Percentiles rank a stretch among this genome's conserved stretches.
Evolutionary conservation across 2,888 invertebrate species (phyloP).

Genomic region (Papilio demoleus): DNA sequence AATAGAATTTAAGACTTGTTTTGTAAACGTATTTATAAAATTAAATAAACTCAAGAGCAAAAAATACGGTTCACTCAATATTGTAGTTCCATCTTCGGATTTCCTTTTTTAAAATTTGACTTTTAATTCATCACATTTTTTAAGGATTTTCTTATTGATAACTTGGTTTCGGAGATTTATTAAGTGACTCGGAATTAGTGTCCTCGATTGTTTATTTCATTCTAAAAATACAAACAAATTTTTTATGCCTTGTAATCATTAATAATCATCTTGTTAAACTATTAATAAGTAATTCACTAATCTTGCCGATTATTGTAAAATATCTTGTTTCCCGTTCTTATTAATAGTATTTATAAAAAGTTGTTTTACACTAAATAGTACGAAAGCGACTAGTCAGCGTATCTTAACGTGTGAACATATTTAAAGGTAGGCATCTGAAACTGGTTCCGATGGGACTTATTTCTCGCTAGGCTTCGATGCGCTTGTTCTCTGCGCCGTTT

Average conservation of each 20-base stretch:
- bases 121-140: background rate
- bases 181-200: too few relatives aligned
- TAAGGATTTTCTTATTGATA: too few relatives aligned
- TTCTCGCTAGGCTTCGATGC: constrained; percentile 38
- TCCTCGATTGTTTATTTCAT: too few relatives aligned
- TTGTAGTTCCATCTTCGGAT: too few relatives aligned
- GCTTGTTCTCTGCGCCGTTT: constrained; percentile 34
- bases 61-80: too few relatives aligned
- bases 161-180: too few relatives aligned
- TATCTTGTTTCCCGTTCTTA: background rate
- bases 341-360: constrained; percentile 24
- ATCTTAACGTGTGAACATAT: constrained; percentile 38
- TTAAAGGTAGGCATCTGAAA: constrained; percentile 37
- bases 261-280: too few relatives aligned
- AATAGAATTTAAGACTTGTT: constrained; percentile 1
- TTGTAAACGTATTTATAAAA: background rate
- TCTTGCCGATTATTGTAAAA: background rate
- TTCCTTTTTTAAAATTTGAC: background rate
- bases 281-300: too few relatives aligned
- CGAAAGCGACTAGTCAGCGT: constrained; percentile 34
- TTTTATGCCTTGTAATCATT: too few relatives aligned
- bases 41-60: background rate
- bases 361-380: constrained; percentile 26
- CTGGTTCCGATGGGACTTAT: constrained; percentile 38
- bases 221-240: too few relatives aligned